Percentiles rank a stretch among this genome's conserved stretches.
Conservation (phyloP, 2,888 invertebrate species). For the Cataglyphis albicans region DNA sequence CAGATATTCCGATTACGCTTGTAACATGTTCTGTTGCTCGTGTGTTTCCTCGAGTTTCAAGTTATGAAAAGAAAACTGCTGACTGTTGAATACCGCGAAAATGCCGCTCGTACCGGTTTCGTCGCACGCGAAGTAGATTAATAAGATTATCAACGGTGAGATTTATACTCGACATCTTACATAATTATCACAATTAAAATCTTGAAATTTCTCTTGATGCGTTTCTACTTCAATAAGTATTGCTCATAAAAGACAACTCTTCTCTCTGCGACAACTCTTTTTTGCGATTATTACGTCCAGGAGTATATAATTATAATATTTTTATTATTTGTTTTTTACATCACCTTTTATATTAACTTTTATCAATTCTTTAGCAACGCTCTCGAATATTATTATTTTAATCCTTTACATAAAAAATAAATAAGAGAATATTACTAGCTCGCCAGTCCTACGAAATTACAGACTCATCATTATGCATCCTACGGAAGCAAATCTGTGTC, state of each 20-base stretch:
- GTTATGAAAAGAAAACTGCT: slow-evolving; percentile 48
- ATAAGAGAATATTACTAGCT: not conserved
- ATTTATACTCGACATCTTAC: not conserved
- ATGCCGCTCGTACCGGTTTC: not conserved
- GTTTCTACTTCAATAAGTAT: not conserved
- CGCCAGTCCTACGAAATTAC: slow-evolving; percentile 44
- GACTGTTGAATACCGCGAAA: slow-evolving; percentile 52
- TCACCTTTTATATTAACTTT: not conserved
- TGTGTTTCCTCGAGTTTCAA: slow-evolving; percentile 13
- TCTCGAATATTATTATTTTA: not conserved
- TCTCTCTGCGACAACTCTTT: not conserved
- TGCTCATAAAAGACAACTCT: not conserved
- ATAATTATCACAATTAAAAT: not conserved
- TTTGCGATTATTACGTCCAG: not conserved
- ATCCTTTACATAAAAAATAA: not conserved
- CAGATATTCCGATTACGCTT: slow-evolving; percentile 5
- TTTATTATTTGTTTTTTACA: not conserved
- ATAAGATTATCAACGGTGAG: not conserved
- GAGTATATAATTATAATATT: not conserved
- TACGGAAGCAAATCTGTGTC: slow-evolving; percentile 64
- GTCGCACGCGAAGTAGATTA: not conserved
- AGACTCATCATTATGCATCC: slow-evolving; percentile 52
- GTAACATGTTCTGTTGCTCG: slow-evolving; percentile 19
- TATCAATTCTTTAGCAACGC: not conserved
- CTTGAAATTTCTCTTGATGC: not conserved